phyloP scores from a whole-genome alignment of 2,797 vertebrate genomes.

The Danio albolineatus region DNA sequence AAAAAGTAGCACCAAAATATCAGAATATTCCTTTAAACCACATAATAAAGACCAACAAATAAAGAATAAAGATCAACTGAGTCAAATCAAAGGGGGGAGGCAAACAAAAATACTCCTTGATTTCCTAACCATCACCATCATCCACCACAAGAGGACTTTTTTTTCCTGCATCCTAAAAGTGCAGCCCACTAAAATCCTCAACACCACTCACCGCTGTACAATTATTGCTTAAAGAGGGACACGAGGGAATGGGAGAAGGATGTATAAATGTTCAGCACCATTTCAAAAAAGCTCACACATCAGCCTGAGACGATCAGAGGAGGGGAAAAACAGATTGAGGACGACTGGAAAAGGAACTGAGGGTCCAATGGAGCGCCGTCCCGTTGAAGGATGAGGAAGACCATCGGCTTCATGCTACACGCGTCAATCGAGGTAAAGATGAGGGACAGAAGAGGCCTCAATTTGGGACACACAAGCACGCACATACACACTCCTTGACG shows the following conservation, averaged over 20 bases:
- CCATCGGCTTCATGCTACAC: slow-evolving; percentile 43
- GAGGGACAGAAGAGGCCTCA: slow-evolving; percentile 19
- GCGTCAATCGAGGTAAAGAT: slow-evolving; percentile 50
- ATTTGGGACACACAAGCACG: not conserved
- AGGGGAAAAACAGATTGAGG: not conserved
- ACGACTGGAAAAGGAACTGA: slow-evolving; percentile 1
- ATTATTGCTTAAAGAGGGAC: slow-evolving; percentile 57
- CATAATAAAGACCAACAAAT: not conserved
- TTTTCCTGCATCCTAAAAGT: slow-evolving; percentile 31
- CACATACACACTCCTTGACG: slow-evolving; percentile 19
- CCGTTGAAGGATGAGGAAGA: not conserved
- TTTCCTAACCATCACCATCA: no score
- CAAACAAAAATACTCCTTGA: no score
- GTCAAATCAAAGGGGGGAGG: not conserved
- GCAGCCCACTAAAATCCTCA: not conserved
- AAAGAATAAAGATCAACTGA: not conserved
- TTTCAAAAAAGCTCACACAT: slow-evolving; percentile 45
- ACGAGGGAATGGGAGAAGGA: slow-evolving; percentile 4
- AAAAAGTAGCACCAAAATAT: not conserved
- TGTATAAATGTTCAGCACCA: slow-evolving; percentile 51
- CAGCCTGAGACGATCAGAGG: slow-evolving; percentile 40
- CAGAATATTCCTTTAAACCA: not conserved
- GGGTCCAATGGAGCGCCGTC: not conserved
- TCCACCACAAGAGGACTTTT: not conserved
- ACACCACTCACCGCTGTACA: slow-evolving; percentile 48